Percentiles rank a stretch among this genome's conserved stretches.
These are phyloP conservation scores for Nomada goodeniana DNA, from an alignment of 2,888 invertebrate genomes.

Conservation along the genomic window DNA sequence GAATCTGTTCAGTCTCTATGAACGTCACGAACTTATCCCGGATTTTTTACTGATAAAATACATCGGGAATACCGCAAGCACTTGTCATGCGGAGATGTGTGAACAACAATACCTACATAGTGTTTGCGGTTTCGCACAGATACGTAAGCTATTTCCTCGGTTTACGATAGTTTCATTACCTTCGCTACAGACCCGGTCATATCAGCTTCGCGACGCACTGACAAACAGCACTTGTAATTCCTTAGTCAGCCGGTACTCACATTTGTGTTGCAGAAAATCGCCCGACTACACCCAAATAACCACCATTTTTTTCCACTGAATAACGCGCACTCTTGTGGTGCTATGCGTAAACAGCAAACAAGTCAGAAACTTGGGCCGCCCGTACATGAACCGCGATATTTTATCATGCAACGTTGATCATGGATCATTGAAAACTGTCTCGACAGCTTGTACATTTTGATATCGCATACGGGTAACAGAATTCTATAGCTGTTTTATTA, in stretches of 20 bases:
- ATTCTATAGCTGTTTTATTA: not conserved
- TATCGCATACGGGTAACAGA: not conserved
- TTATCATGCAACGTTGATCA: constrained; percentile 17
- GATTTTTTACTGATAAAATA: constrained; percentile 69
- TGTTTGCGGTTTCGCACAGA: constrained; percentile 54
- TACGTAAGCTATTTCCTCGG: constrained; percentile 57
- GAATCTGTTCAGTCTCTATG: constrained; percentile 33
- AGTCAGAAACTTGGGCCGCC: constrained; percentile 44
- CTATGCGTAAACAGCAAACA: constrained; percentile 65
- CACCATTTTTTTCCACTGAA: constrained; percentile 79
- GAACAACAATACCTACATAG: constrained; percentile 72
- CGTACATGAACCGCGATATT: constrained; percentile 22
- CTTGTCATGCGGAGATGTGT: constrained; percentile 76
- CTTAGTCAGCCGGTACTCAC: constrained; percentile 78
- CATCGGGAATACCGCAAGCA: constrained; percentile 53
- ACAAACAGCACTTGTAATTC: constrained; percentile 70
- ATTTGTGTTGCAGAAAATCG: constrained; percentile 77
- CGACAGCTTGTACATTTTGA: constrained; percentile 18
- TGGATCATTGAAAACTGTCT: constrained; percentile 29
- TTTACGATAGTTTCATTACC: constrained; percentile 64
- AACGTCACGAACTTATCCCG: constrained; percentile 49
- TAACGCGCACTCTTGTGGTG: constrained; percentile 70
- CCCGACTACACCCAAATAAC: constrained; percentile 83
- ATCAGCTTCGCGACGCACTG: constrained; percentile 68
- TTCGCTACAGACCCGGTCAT: constrained; percentile 66